A percentile compares a stretch with the other conserved stretches of the same genome.
Evolutionary conservation across 2,113 vertebrate species (phyloP).

Genomic region (Lepus timidus): DNA sequence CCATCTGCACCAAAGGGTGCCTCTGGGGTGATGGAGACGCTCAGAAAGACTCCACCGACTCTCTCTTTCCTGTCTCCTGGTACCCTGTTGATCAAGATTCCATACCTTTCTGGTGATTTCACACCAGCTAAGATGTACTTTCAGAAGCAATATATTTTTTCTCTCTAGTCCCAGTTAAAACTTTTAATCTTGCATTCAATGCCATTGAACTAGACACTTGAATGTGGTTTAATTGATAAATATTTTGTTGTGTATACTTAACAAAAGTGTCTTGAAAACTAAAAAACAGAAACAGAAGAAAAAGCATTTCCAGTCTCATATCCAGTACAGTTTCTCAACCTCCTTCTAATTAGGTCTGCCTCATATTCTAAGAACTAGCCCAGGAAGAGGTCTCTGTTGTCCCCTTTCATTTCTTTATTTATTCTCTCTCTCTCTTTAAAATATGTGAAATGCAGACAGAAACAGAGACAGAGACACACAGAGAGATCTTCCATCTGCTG

Average conservation of each 20-base stretch:
- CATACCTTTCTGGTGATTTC: not conserved
- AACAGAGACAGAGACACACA: too few relatives aligned
- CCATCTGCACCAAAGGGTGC: not conserved
- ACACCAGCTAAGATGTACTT: not conserved
- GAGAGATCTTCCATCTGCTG: too few relatives aligned
- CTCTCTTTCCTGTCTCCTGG: not conserved
- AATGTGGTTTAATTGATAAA: not conserved
- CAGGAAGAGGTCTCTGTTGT: too few relatives aligned
- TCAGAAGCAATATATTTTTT: not conserved
- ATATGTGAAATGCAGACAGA: too few relatives aligned
- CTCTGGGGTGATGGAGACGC: not conserved
- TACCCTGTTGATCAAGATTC: not conserved
- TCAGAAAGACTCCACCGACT: not conserved
- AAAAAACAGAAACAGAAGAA: not conserved
- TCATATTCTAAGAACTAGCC: too few relatives aligned
- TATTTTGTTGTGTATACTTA: not conserved
- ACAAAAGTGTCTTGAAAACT: not conserved
- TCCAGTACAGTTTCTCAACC: not conserved
- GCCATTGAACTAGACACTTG: not conserved
- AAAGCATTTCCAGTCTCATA: not conserved
- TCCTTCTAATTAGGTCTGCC: not conserved
- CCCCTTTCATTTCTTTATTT: too few relatives aligned
- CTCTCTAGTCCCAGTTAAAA: not conserved
- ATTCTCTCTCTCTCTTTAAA: not conserved
- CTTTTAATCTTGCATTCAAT: not conserved